Base-by-base conservation (phyloP, 1,140 invertebrate genomes). In the Leptopilina boulardi region DNA sequence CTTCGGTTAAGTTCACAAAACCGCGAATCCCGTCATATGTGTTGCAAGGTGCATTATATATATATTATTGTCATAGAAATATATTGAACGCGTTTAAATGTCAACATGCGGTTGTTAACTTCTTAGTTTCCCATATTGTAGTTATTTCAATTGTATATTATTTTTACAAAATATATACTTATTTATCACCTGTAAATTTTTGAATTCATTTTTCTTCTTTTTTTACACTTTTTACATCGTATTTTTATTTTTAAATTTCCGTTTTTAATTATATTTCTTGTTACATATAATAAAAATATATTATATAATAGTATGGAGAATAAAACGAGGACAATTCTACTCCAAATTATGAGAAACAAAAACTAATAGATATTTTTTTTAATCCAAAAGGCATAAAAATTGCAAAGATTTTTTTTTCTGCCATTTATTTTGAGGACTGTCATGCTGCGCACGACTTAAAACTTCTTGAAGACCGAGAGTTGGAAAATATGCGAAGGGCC, bases 381-480 rank as follows among this genome's bases (percentile, higher is more conserved):
- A 34, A 34, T 34, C 30, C n/a, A 6, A 34, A 6, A 34, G 30
- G 30, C 30, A 34, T 34, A 6, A 34, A 75, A 75, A 70, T 23
- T 75, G 42, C n/a, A 41, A 51, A 42, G 30, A 56, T 74, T 66
- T 66, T 71, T 71, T 76, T 59, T 66, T 23, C 18, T 19, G 51
- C 59, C 70, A 76, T 77, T 70, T 75, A 66, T 30, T 21, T 51
- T 44, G n/a, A 26, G 13, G 9, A 18, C 71, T 34, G 70, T 44
- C 71, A 75, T 42, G 74, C 19, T 47, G 71, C 26, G 42, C 72
- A 72, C 75, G 75, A 77, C 75, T 80, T 80, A 77, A 80, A 76
- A 80, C 70, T 80, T 80, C 73, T 80, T 80, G 77, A 80, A 80
- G 78, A 80, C 70, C 78, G 70, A 77, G 70, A 77, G 71, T 74